Evolutionary conservation across 2,797 vertebrate genomes (phyloP).

Genomic region (Masticophis lateralis): DNA sequence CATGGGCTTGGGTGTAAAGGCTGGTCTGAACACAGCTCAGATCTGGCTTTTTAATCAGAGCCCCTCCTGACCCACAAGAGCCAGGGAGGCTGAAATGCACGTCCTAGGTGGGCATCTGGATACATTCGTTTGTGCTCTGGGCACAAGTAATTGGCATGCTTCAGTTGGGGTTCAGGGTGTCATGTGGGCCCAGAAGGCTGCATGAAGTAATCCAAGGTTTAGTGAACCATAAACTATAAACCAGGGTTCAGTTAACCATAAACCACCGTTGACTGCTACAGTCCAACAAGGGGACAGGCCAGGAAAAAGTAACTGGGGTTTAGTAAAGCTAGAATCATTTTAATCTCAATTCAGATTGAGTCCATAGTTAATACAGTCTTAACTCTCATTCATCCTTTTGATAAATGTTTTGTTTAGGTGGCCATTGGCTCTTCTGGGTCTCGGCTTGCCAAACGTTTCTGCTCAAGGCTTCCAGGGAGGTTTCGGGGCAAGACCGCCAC

Average conservation of each 20-base stretch:
- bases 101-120: neutral
- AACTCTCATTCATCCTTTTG: neutral
- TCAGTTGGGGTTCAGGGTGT: neutral
- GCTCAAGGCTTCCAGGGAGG: neutral
- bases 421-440: neutral
- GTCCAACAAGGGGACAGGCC: neutral
- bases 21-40: neutral
- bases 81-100: neutral
- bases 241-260: neutral
- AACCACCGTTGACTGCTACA: neutral
- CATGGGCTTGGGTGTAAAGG: neutral
- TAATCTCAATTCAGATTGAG: neutral
- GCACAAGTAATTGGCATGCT: neutral
- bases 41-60: neutral
- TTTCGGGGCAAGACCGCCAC: neutral
- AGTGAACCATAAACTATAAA: neutral
- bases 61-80: neutral
- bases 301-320: neutral
- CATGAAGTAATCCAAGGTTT: neutral
- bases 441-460: neutral
- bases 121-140: neutral
- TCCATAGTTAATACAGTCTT: neutral
- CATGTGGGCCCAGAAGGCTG: neutral
- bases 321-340: neutral
- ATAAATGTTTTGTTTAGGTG: neutral